Evolutionary conservation across 1,140 invertebrate species (phyloP), one percentile per base, ranked within the genome.

Genomic region (Leptinotarsa texana): DNA sequence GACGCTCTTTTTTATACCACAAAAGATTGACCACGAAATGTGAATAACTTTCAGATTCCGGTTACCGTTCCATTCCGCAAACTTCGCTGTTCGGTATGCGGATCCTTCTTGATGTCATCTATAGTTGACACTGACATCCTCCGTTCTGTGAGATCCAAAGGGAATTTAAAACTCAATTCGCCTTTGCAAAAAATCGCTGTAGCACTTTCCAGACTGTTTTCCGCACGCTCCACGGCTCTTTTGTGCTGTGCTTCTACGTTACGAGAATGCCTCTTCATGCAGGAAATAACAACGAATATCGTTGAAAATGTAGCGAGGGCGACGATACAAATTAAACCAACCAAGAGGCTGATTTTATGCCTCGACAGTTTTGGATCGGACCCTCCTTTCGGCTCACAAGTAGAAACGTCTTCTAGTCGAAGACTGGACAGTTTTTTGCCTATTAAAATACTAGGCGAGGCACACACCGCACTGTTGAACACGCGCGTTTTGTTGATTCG

Each of bases 151-250:
- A 85, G 74, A 77, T 85, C 84, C 72, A 85, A 77, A 13, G 84
- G 82, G 79, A 86, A 86, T 75, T 86, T 85, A 72, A 86, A 86
- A 74, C 80, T 85, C 47, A 86, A 83, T 69, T 85, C 83, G 27
- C 78, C 81, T 65, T 85, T 86, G 48, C 80, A 80, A 73, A 85
- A 85, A 63, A 85, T 81, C 15, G 81, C 82, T 4, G 81, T 76
- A 1, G 80, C 65, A 21, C 75, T 74, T 63, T 80, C 77, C 42
- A 82, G n/a, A 61, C 67, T 76, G 24, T 78, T 79, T 33, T 79
- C 79, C 57, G 72, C 75, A 15, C 74, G 73, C 63, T 80, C 82
- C 48, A 73, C 77, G 13, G 79, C 76, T 33, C 79, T 70, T 69
- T 83, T 84, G 47, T 77, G 75, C 15, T 72, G 67, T 63, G 42